Evolutionary conservation across 2,888 invertebrate species (phyloP), one percentile per base, ranked within the genome.

Genomic region (Zonitis immaculata): DNA sequence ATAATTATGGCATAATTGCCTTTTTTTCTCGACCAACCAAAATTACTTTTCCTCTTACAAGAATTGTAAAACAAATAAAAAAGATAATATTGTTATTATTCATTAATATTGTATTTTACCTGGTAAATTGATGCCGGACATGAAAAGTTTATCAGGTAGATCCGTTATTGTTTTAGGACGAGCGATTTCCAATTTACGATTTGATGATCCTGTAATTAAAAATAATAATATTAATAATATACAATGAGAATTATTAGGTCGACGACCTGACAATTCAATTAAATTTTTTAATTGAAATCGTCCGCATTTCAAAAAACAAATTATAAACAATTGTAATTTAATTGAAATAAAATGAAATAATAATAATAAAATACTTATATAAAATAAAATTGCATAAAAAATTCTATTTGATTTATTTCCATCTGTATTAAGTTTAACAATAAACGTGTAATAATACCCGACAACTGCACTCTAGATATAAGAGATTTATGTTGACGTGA

Each of bases 61-160:
- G n/a, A n/a, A n/a, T n/a, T 28, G 30, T 2, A 11, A 27, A 30
- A 30, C 12, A 6, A 30, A 30, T 11, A 32, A 32, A n/a, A n/a
- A n/a, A n/a, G n/a, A n/a, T n/a, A n/a, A n/a, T n/a, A n/a, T n/a
- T n/a, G n/a, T n/a, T n/a, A n/a, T n/a, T n/a, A n/a, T n/a, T n/a
- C n/a, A n/a, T n/a, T n/a, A n/a, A n/a, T n/a, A n/a, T n/a, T n/a
- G n/a, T n/a, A n/a, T n/a, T 79, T 79, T 76, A 86, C 86, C 86
- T 74, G 86, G 86, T 71, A 86, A 78, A 73, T 83, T 82, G 67
- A 87, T 82, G 65, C 86, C 86, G 58, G 84, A 84, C 76, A 81
- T 80, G 60, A 86, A 76, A 58, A 84, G 77, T 68, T 82, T 83
- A 72, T 86, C 85, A 54, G 85, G 81, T 64, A 87, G 73, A 67